Evolutionary conservation across 2,888 invertebrate genomes (phyloP), one percentile per base, ranked within the genome.

Genomic region (Sphecodes monilicornis): DNA sequence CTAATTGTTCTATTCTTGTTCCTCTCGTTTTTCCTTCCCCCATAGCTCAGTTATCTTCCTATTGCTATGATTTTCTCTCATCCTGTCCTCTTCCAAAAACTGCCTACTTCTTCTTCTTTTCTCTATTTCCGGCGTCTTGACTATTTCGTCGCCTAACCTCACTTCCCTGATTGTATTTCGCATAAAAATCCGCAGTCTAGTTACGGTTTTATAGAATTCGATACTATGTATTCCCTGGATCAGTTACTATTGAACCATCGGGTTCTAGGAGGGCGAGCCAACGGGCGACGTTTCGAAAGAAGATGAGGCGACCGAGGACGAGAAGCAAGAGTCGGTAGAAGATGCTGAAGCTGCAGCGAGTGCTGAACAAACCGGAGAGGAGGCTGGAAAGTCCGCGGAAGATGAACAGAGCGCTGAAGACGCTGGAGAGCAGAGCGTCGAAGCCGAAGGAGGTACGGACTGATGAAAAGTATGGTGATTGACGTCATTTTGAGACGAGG

Each of bases 241-340:
- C 16, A 6, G 16, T 29, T 29, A 29, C 29, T 60, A 32, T 60
- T 2, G 3, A 60, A 60, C 29, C 32, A 29, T 8, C 16, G 26
- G 16, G 13, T 41, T 78, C 10, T 16, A 86, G 86, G 74, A 79
- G 46, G 85, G 92, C 80, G 80, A 86, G 76, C 73, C 82, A 76
- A 84, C 76, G 85, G 93, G 93, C 90, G 93, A 95, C 71, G 93
- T 94, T 86, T 93, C 95, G 76, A 91, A 94, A 83, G 92, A 95
- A 91, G 95, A 93, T 87, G 91, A 90, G 77, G 86, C 78, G 91
- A 83, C 90, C 68, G 86, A 90, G 82, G 91, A 88, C 81, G 84
- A 84, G 2, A 77, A 81, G 64, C 82, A 78, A 70, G 79, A 73
- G 16, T 73, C 86, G 60, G 69, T 70, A 79, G 88, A 89, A 46